Base-by-base conservation (phyloP, 2,797 vertebrate genomes). In the Trachops cirrhosus region DNA sequence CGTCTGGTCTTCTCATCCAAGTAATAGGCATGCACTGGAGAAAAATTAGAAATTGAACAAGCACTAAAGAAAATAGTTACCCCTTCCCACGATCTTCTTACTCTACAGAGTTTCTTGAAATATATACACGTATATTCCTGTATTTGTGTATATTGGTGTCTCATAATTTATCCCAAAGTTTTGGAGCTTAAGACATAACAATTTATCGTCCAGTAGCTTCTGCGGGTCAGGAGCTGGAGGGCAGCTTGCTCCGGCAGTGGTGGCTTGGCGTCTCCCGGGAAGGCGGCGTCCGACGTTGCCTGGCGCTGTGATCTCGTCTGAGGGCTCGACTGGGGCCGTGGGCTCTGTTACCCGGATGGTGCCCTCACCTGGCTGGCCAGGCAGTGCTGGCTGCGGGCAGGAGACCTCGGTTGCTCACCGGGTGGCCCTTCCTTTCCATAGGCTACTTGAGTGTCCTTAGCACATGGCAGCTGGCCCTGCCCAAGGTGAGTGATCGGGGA, bases 341-440 rank as follows among this genome's bases (percentile, higher is more conserved):
- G 1, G 50, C 0, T 62, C 48, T 11, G 32, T 11, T 19, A n/a
- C 52, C 57, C 62, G 68, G 50, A 29, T 22, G 44, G 46, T 0
- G 0, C 16, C 16, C 29, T 12, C 9, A 2, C 1, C 0, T 1
- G 24, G 41, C 39, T n/a, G 54, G 15, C 24, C 18, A 24, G 59
- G 4, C 22, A 7, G 41, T 37, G 15, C 68, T 22, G 14, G 48
- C 32, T 48, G 0, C 34, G 10, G 39, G 32, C 15, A 16, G 67
- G 64, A 37, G 37, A 21, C 18, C 21, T 70, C 0, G 0, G n/a
- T 24, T 68, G 70, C 71, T 67, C 14, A 2, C 32, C 2, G 5
- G 68, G 41, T 37, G 9, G 5, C 22, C 11, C 34, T 32, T 67
- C 52, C 9, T 70, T 29, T 46, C 19, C 6, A 5, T 0, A 14